These are phyloP conservation scores for Mamestra configurata DNA, from an alignment of 1,140 invertebrate genomes.

Conservation along the genomic window DNA sequence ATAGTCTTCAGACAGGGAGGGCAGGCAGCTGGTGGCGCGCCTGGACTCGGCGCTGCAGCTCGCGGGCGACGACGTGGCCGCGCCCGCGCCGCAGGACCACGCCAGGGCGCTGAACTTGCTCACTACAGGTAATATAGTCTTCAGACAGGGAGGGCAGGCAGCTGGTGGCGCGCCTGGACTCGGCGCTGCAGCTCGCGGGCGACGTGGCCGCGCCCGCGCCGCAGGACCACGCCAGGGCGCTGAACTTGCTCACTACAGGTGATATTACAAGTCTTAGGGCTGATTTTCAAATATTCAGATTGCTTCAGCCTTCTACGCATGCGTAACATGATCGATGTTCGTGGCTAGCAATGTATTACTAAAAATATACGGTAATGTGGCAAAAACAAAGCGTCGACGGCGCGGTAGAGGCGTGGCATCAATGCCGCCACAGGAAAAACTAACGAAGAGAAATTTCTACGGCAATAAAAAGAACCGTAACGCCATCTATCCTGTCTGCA, in stretches of 20 bases:
- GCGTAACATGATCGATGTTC: too few species aligned
- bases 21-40: conserved; percentile 58
- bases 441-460: too few species aligned
- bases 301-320: too few species aligned
- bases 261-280: background rate
- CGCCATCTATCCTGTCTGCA: too few species aligned
- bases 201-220: conserved; percentile 60
- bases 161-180: conserved; percentile 60
- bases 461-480: too few species aligned
- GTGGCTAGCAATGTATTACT: too few species aligned
- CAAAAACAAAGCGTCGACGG: too few species aligned
- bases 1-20: too few species aligned
- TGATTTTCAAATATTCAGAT: too few species aligned
- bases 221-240: conserved; percentile 63
- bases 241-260: conserved; percentile 77
- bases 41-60: conserved; percentile 65
- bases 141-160: conserved; percentile 49
- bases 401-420: too few species aligned
- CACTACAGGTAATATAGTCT: conserved; percentile 70
- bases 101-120: conserved; percentile 72
- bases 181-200: conserved; percentile 65
- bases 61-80: conserved; percentile 60
- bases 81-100: conserved; percentile 60
- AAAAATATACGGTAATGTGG: too few species aligned
- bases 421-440: too few species aligned